Evolutionary conservation across 2,113 vertebrate species (phyloP).

Genomic region (Hippocampus mohnikei): DNA sequence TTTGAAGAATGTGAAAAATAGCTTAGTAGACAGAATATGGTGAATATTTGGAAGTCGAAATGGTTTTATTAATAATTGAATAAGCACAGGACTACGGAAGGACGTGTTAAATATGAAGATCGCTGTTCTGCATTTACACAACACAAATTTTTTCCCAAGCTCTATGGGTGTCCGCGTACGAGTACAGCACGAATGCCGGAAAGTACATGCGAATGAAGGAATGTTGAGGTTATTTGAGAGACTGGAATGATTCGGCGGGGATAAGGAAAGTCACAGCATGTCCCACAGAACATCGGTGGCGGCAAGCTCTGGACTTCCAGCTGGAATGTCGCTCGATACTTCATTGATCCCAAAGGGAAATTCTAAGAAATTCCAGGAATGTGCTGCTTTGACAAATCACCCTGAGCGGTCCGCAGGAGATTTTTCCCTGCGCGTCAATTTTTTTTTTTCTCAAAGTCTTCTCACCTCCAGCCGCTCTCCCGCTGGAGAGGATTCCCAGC

Average conservation of each 20-base stretch:
- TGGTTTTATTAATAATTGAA: no score
- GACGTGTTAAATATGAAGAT: neutral
- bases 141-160: neutral
- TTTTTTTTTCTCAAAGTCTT: neutral
- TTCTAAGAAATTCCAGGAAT: neutral
- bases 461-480: slow-evolving; percentile 85
- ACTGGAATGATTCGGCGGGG: slow-evolving; percentile 23
- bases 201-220: slow-evolving; percentile 63
- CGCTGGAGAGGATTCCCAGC: slow-evolving; percentile 84
- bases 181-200: slow-evolving; percentile 50
- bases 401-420: neutral
- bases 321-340: neutral
- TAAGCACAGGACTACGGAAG: neutral
- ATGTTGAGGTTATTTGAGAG: slow-evolving; percentile 64
- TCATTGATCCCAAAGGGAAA: slow-evolving; percentile 10
- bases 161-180: slow-evolving; percentile 1
- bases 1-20: neutral
- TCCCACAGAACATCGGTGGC: slow-evolving; percentile 41
- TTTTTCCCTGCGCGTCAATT: neutral
- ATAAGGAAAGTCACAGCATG: slow-evolving; percentile 32
- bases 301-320: neutral
- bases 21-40: no score
- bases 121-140: neutral
- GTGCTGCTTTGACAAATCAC: slow-evolving; percentile 1
- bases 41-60: no score